phyloP scores from a whole-genome alignment of 2,888 invertebrate species.

The Coremacera marginata region DNA sequence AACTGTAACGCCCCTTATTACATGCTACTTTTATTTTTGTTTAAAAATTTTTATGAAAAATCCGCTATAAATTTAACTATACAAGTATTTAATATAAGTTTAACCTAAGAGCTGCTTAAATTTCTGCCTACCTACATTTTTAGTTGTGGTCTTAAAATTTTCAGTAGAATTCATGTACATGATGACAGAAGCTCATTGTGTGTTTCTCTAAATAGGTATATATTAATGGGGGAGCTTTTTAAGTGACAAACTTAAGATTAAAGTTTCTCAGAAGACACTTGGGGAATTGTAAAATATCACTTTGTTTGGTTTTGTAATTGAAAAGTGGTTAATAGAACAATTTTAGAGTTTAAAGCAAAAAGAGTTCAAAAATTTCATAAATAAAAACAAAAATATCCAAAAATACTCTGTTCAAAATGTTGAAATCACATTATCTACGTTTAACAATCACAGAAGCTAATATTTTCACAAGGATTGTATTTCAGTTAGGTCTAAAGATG shows the following conservation, averaged over 20 bases:
- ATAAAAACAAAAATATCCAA: too few relatives aligned
- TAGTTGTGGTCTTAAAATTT: slow-evolving; percentile 51
- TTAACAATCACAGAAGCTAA: too few relatives aligned
- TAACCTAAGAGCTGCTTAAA: slow-evolving; percentile 53
- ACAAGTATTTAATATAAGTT: not conserved
- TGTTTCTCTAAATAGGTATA: not conserved
- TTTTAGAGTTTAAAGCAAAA: not conserved
- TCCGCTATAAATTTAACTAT: slow-evolving; percentile 4
- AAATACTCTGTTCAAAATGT: too few relatives aligned
- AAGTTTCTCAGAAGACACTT: slow-evolving; percentile 1
- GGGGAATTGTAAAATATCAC: not conserved
- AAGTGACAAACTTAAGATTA: not conserved
- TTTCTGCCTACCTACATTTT: slow-evolving; percentile 56
- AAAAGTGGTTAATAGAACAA: not conserved
- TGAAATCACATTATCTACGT: too few relatives aligned
- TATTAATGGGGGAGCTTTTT: not conserved
- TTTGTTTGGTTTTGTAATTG: not conserved
- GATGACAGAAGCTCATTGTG: not conserved
- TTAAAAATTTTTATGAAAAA: not conserved
- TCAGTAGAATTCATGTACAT: not conserved
- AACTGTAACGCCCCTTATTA: not conserved
- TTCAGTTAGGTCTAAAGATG: too few relatives aligned
- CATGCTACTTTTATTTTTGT: not conserved
- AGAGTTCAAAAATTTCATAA: too few relatives aligned
- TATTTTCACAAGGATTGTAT: too few relatives aligned